Percentiles rank a stretch among this genome's conserved stretches.
These are phyloP conservation scores for Pegoplata infirma DNA, from an alignment of 2,888 invertebrate species.

Conservation along the genomic window DNA sequence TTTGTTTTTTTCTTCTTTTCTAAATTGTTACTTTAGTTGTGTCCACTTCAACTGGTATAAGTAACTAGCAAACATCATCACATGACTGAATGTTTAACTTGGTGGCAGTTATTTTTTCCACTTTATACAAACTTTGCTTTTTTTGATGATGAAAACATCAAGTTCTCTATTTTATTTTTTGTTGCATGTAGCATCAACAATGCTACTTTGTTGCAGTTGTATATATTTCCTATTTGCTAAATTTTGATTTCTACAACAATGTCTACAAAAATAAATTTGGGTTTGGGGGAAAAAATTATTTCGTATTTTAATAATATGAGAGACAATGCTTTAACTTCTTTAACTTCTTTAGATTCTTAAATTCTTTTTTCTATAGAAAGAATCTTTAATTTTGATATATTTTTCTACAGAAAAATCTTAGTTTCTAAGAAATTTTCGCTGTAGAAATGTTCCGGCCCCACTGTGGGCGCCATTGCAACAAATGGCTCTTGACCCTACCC, in stretches of 20 bases:
- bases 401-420: too few relatives aligned
- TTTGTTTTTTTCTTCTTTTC: conserved; percentile 1
- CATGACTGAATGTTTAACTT: conserved; percentile 29
- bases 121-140: neutral
- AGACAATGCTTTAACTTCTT: too few relatives aligned
- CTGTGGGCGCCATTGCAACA: too few relatives aligned
- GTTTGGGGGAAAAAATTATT: neutral
- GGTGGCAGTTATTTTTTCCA: neutral
- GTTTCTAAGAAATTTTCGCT: too few relatives aligned
- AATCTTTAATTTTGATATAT: too few relatives aligned
- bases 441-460: too few relatives aligned
- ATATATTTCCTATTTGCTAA: conserved; percentile 7
- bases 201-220: conserved; percentile 17
- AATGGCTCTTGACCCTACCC: too few relatives aligned
- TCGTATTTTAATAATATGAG: neutral
- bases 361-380: too few relatives aligned
- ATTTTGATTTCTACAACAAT: conserved; percentile 26
- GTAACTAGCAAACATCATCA: conserved; percentile 33
- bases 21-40: neutral
- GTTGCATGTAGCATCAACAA: conserved; percentile 13
- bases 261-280: neutral
- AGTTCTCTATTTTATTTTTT: conserved; percentile 10
- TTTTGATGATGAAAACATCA: conserved; percentile 18
- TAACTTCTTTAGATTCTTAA: too few relatives aligned
- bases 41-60: neutral